These are phyloP conservation scores for Idaea biselata DNA, from an alignment of 2,888 invertebrate genomes.

Conservation along the genomic window DNA sequence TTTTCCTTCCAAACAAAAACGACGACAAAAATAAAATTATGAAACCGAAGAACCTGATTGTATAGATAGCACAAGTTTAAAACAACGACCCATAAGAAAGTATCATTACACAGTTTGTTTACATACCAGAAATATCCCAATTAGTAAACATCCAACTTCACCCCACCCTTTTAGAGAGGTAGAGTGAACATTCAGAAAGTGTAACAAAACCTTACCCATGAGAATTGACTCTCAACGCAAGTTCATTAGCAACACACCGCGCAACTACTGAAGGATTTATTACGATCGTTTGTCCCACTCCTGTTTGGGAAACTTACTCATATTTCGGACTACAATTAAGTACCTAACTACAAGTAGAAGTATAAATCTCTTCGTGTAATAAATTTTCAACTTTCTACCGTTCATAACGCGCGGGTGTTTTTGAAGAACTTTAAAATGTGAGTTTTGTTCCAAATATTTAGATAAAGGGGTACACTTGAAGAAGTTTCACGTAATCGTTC, in stretches of 20 bases:
- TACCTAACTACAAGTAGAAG: constrained; percentile 17
- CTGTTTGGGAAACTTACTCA: constrained; percentile 14
- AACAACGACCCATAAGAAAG: too few species aligned
- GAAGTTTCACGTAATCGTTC: neutral
- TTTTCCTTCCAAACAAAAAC: too few species aligned
- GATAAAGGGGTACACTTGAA: neutral
- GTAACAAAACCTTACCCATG: neutral
- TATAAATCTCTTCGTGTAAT: constrained; percentile 22
- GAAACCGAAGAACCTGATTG: too few species aligned
- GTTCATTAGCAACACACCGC: constrained; percentile 30
- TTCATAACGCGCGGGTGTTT: constrained; percentile 13
- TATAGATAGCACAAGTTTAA: too few species aligned
- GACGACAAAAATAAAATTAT: too few species aligned
- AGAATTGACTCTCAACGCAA: neutral
- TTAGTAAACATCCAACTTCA: too few species aligned
- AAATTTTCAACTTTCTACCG: constrained; percentile 18
- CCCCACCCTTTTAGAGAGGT: neutral
- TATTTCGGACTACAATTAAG: constrained; percentile 10
- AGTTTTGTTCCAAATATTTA: neutral
- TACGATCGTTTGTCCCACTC: constrained; percentile 23
- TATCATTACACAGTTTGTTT: too few species aligned
- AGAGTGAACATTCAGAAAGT: neutral
- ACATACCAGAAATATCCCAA: too few species aligned
- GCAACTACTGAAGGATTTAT: constrained; percentile 32
- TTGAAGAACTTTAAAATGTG: constrained; percentile 4